Percentiles rank a stretch among this genome's conserved stretches.
phyloP scores from a whole-genome alignment of 37 sponge, comb jelly and placozoan species.

The Spongia lamella region DNA sequence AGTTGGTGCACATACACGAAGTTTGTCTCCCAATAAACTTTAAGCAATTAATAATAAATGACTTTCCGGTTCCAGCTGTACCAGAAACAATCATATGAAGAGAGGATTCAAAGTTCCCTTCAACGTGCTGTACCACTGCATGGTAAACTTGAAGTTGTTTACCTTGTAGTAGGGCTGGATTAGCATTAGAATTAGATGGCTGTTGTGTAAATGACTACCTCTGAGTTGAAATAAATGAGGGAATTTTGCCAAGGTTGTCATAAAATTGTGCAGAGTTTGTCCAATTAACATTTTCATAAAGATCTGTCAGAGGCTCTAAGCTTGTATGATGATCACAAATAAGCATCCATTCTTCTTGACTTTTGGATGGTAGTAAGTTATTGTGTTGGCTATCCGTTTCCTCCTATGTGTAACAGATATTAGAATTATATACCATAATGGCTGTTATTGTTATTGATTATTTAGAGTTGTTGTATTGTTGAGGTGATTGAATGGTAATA shows the following conservation, averaged over 20 bases:
- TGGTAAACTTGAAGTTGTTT: slow-evolving; percentile 40
- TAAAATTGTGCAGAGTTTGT: slow-evolving; percentile 9
- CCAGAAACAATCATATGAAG: slow-evolving; percentile 21
- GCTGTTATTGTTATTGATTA: too few species aligned
- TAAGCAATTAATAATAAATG: slow-evolving; percentile 46
- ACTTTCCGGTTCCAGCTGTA: slow-evolving; percentile 52
- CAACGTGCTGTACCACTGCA: slow-evolving; percentile 16
- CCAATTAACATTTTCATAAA: slow-evolving; percentile 21
- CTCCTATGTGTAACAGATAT: slow-evolving; percentile 2
- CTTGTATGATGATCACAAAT: slow-evolving; percentile 23
- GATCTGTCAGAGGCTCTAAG: neutral
- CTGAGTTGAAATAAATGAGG: slow-evolving; percentile 9
- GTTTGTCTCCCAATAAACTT: slow-evolving; percentile 16
- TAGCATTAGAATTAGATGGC: slow-evolving; percentile 27
- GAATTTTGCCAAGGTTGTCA: slow-evolving; percentile 29
- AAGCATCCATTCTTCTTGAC: slow-evolving; percentile 53
- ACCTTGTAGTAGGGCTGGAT: slow-evolving; percentile 26
- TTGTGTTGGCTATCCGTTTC: neutral
- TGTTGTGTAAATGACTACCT: neutral
- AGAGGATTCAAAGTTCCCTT: neutral
- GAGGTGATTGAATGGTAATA: too few species aligned
- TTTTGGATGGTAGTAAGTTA: slow-evolving; percentile 10
- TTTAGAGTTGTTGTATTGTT: too few species aligned
- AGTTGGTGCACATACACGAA: slow-evolving; percentile 56
- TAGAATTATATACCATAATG: neutral